These are phyloP conservation scores for Oryzaephilus surinamensis DNA, from an alignment of 1,140 invertebrate species.

Conservation along the genomic window DNA sequence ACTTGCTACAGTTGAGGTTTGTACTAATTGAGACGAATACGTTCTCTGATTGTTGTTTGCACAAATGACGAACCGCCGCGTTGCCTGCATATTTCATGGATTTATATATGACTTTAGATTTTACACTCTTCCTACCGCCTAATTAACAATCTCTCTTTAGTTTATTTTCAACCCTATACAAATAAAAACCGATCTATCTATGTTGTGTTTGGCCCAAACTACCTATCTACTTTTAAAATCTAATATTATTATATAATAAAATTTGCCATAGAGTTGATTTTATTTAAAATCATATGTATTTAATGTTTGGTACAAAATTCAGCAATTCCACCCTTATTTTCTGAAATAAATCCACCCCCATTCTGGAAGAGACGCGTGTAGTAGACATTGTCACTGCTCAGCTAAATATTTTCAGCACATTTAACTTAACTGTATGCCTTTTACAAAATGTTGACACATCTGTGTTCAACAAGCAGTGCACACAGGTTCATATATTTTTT, in stretches of 20 bases:
- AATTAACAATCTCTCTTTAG: too few relatives aligned
- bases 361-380: conserved; percentile 8
- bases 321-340: conserved; percentile 10
- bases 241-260: too few relatives aligned
- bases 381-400: conserved; percentile 11
- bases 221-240: too few relatives aligned
- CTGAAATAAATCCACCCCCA: conserved; percentile 10
- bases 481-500: too few relatives aligned
- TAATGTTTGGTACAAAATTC: too few relatives aligned
- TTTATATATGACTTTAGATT: conserved; percentile 17
- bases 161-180: too few relatives aligned
- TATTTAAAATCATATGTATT: too few relatives aligned
- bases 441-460: conserved; percentile 15
- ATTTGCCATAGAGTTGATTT: too few relatives aligned
- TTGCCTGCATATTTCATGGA: conserved; percentile 23
- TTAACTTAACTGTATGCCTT: conserved; percentile 21
- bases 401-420: conserved; percentile 27
- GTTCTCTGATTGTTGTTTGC: conserved; percentile 24
- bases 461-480: conserved; percentile 16
- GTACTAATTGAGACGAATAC: conserved; percentile 23
- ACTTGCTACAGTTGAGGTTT: conserved; percentile 19
- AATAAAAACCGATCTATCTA: too few relatives aligned
- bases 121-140: conserved; percentile 10
- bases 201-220: too few relatives aligned
- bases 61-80: conserved; percentile 18